Evolutionary conservation across 1,140 invertebrate genomes (phyloP), one percentile per base, ranked within the genome.

Genomic region (Pseudobourletiella spinata): DNA sequence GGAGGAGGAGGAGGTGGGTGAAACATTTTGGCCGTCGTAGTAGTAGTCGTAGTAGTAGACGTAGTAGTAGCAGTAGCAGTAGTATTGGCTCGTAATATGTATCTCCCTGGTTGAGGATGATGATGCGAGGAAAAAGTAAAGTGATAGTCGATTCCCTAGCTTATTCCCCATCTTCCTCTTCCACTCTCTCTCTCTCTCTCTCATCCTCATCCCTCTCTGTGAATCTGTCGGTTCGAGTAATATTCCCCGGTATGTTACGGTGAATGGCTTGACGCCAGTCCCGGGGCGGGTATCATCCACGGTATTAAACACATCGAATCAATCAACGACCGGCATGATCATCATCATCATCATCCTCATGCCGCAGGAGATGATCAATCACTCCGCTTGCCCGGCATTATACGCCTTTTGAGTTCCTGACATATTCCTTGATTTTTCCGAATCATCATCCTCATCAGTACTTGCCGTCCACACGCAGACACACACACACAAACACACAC

Each of bases 351-450:
- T 55, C 32, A 55, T 55, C 52, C 30, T 55, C 52, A 32, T 55
- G 29, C 25, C 28, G 18, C 6, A 55, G n/a, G 32, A 39, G 50
- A 55, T 55, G 32, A 55, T 55, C 52, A 55, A 55, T 55, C 52
- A 55, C 52, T 55, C 52, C 26, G 6, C 11, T 32, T 20, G 6
- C 32, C 29, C 29, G 4, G 29, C 29, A 55, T 55, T 55, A 55
- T 32, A 55, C 52, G 52, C 52, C 52, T 55, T 55, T 55, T 55
- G 52, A 55, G 52, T 55, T 55, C 16, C 52, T 55, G 52, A 55
- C 52, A 55, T 35, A 14, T 55, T 35, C 52, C 30, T 35, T 35
- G 52, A 55, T 55, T 55, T 55, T 24, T 55, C 52, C 52, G 28
- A 52, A 26, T 25, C 11, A 52, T 52, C 50, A 11, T 52, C 50